phyloP scores from a whole-genome alignment of 2,797 vertebrate species.

The Propithecus deckenii region DNA sequence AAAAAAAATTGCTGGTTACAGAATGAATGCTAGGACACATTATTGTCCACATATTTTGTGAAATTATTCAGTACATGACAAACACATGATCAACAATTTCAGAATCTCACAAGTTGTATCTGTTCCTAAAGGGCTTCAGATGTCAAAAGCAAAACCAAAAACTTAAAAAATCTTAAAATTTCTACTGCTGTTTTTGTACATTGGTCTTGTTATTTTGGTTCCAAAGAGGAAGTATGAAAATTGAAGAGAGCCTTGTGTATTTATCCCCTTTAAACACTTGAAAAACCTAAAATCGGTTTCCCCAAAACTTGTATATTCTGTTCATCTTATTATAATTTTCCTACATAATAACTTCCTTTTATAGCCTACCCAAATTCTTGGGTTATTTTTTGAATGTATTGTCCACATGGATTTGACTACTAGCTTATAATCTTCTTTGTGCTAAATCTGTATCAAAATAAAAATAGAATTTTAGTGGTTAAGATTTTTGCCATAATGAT shows the following conservation, averaged over 20 bases:
- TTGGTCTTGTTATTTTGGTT: not conserved
- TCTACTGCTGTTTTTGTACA: not conserved
- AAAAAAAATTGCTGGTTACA: not conserved
- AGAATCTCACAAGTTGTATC: not conserved
- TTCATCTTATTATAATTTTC: not conserved
- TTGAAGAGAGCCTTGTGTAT: not conserved
- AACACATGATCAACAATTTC: not conserved
- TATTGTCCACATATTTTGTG: not conserved
- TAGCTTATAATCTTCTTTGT: not conserved
- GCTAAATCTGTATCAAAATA: constrained; percentile 13
- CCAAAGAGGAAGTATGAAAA: not conserved
- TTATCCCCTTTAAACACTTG: not conserved
- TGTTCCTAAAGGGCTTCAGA: not conserved
- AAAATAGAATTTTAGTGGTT: not conserved
- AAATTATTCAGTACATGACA: not conserved
- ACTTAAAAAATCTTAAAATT: not conserved
- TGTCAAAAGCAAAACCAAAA: not conserved
- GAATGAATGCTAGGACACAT: not conserved
- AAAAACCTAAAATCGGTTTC: not conserved
- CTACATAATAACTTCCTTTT: not conserved
- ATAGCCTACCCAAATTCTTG: not conserved
- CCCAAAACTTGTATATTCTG: not conserved
- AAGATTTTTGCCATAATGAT: not conserved
- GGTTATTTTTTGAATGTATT: not conserved
- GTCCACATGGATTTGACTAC: not conserved